Evolutionary conservation across 2,888 invertebrate species (phyloP), one percentile per base, ranked within the genome.

Genomic region (Apotomis capreana): DNA sequence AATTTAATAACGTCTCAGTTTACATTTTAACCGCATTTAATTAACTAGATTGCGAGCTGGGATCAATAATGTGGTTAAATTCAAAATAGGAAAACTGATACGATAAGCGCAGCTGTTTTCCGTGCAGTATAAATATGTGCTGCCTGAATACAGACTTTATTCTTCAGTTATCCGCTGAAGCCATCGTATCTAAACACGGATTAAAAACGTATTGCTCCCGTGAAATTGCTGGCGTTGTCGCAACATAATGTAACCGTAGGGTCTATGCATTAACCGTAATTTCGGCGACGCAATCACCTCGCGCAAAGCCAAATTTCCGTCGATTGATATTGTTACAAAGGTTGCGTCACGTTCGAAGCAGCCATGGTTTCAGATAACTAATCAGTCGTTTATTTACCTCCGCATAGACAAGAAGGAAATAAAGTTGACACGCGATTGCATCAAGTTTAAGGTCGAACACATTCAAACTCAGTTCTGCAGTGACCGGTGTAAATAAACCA

Each of bases 21-120:
- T 49, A 69, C 71, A 71, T 75, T 74, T 64, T 70, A 77, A 78
- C 70, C 75, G 59, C 73, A 71, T 78, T 79, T 78, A 79, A 80
- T 80, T 80, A 80, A 77, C 73, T 70, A 55, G 68, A 67, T 75
- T 57, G 65, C 72, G 70, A 55, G 71, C 57, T 51, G 5, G 67
- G 67, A 58, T 61, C 67, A 55, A 62, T 71, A 71, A 71, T 55
- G 71, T 58, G 57, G 64, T 71, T 71, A 71, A 51, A 37, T 61
- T 49, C 51, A 60, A 55, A 61, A 70, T 60, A 40, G 61, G 70
- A 51, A 57, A 68, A 71, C 61, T 15, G 67, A 62, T 71, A 67
- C 44, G 49, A 61, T 57, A 67, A 51, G 49, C 40, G 51, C 6
- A 12, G 59, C 9, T 49, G 49, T 62, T 26, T 49, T 13, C 44